Base-by-base conservation (phyloP, 2,113 vertebrate species). In the Daubentonia madagascariensis region DNA sequence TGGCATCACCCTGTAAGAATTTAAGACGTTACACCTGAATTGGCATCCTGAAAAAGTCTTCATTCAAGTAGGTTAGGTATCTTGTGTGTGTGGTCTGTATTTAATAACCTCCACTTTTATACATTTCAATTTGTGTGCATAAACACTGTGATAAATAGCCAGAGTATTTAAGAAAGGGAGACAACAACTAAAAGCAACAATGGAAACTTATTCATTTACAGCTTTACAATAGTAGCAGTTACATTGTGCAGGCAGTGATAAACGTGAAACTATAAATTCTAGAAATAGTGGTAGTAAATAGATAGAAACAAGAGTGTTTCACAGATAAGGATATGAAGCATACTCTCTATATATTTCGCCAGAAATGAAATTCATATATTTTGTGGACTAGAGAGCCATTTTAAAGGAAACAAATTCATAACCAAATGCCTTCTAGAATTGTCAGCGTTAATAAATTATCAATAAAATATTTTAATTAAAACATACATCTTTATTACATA, bases 201-300 rank as follows among this genome's bases (percentile, higher is more conserved):
- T n/a, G n/a, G n/a, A n/a, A n/a, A n/a, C n/a, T n/a, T n/a, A n/a
- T n/a, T n/a, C n/a, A n/a, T n/a, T n/a, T n/a, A n/a, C n/a, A n/a
- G n/a, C 59, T 93, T 96, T 57, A 89, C 37, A 79, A 84, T 93
- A 86, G 35, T 35, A 79, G 70, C 10, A 22, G 59, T 61, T 91
- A 35, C 8, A 22, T 28, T 96, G 43, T 75, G 22, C 17, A 88
- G 65, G 40, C 5, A 1, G 35, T 93, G 86, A 97, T 86, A 91
- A 97, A 97, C 89, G 70, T 52, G 57, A 57, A 95, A 61, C 43
- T 59, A 76, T 96, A 84, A 91, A 95, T 97, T 93, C 88, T 94
- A 50, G 30, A 94, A 89, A 91, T 61, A 78, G 76, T 88, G 50
- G 48, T 83, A 72, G 85, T 92, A 94, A 97, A 91, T 75, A 95